phyloP scores from a whole-genome alignment of 2,797 vertebrate genomes.

The Poecilia gillii region DNA sequence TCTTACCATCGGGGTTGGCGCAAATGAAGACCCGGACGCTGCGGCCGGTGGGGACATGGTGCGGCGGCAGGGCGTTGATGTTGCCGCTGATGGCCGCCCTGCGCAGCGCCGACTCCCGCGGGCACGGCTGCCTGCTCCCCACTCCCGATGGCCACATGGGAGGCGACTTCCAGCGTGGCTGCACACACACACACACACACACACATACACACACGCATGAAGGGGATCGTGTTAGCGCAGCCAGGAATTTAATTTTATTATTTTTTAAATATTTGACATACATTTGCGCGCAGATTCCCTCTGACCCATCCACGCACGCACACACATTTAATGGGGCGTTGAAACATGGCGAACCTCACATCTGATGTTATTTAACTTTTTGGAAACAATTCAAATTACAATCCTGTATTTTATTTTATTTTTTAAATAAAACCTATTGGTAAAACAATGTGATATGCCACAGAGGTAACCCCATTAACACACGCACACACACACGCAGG shows the following conservation, averaged over 20 bases:
- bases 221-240: conserved; percentile 35
- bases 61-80: conserved; percentile 88
- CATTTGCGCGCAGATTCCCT: conserved; percentile 47
- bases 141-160: conserved; percentile 93
- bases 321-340: conserved; percentile 11
- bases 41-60: conserved; percentile 90
- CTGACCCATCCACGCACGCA: conserved; percentile 22
- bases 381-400: background rate
- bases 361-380: background rate
- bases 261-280: background rate
- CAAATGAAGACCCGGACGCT: conserved; percentile 95
- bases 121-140: conserved; percentile 86
- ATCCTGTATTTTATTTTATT: background rate
- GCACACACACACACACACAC: conserved; percentile 31
- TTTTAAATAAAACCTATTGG: background rate
- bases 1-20: conserved; percentile 94
- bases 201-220: conserved; percentile 13
- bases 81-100: conserved; percentile 90
- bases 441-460: background rate
- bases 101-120: conserved; percentile 92
- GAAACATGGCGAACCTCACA: background rate
- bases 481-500: background rate
- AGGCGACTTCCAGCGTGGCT: conserved; percentile 84
- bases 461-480: background rate
- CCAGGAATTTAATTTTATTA: conserved; percentile 5